These are phyloP conservation scores for Andricus curvator DNA, from an alignment of 2,888 invertebrate species.

Conservation along the genomic window DNA sequence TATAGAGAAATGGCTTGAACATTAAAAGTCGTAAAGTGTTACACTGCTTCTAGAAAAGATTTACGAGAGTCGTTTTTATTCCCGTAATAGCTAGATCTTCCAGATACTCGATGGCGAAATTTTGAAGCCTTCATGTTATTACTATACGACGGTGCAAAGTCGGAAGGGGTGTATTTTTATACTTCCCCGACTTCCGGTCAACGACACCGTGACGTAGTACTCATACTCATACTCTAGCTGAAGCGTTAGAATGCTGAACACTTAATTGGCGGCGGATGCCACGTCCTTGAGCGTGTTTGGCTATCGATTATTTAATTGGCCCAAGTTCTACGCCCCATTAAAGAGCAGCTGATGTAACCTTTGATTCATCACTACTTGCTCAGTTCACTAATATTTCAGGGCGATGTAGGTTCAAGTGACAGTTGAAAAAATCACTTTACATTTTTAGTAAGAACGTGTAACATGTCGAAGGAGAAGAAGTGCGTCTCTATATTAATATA, in stretches of 20 bases:
- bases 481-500: too few relatives aligned
- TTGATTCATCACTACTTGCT: not conserved
- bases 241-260: not conserved
- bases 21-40: constrained; percentile 48
- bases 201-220: not conserved
- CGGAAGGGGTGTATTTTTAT: not conserved
- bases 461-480: too few relatives aligned
- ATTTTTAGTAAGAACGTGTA: too few relatives aligned
- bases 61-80: constrained; percentile 55
- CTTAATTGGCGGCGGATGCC: not conserved
- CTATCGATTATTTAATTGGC: constrained; percentile 4
- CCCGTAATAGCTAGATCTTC: constrained; percentile 55
- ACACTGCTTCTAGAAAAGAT: constrained; percentile 48
- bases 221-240: not conserved
- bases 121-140: not conserved
- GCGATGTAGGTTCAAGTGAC: not conserved
- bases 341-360: not conserved
- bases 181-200: not conserved
- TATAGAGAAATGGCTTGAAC: not conserved
- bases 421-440: not conserved
- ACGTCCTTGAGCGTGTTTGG: constrained; percentile 1
- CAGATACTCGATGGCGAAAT: constrained; percentile 52
- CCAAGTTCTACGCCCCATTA: not conserved
- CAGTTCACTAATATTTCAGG: constrained; percentile 1
- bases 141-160: not conserved